A percentile compares a stretch with the other conserved stretches of the same genome.
These are phyloP conservation scores for Protonemura montana DNA, from an alignment of 2,888 invertebrate genomes.

Conservation along the genomic window DNA sequence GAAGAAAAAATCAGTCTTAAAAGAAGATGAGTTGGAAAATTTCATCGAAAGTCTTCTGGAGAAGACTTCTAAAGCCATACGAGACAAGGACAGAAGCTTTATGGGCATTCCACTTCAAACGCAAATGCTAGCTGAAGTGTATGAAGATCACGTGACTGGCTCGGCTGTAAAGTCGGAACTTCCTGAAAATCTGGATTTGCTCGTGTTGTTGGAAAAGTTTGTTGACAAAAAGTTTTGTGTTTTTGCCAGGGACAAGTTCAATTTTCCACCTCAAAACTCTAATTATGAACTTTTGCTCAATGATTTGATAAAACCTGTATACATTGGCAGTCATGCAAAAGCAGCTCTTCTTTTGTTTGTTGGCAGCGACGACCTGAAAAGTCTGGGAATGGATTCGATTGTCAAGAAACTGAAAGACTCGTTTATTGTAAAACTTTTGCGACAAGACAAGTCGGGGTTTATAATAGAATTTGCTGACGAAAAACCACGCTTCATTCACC, in stretches of 20 bases:
- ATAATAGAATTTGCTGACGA: constrained; percentile 37
- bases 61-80: background rate
- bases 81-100: background rate
- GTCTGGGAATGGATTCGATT: background rate
- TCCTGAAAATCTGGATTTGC: background rate
- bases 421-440: background rate
- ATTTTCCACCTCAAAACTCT: background rate
- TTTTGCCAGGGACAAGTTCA: background rate
- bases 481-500: constrained; percentile 42
- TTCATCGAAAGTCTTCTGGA: background rate
- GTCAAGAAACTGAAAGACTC: too few relatives aligned
- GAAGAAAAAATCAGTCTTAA: background rate
- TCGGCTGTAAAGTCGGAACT: background rate
- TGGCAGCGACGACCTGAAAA: background rate
- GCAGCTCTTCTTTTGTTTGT: background rate
- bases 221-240: background rate
- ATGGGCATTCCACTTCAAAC: background rate
- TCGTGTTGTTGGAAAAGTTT: background rate
- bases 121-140: background rate
- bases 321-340: background rate
- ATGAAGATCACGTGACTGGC: background rate
- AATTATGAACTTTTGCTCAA: background rate
- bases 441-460: background rate
- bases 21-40: background rate
- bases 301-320: background rate